Conservation (phyloP, 2,113 vertebrate species). For the Lepisosteus oculatus region DNA sequence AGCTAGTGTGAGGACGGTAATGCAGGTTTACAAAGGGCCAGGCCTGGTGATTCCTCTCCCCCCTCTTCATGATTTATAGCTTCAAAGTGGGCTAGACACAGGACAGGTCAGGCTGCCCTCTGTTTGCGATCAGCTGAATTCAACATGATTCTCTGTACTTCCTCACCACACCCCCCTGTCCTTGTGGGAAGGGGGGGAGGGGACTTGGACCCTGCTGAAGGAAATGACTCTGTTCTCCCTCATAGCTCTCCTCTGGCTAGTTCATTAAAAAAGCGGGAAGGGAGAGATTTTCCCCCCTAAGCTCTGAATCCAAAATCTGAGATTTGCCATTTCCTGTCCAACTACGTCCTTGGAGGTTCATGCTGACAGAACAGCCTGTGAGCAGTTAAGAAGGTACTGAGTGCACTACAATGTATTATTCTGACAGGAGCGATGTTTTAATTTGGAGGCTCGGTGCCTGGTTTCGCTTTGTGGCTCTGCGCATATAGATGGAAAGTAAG, state of each 20-base stretch:
- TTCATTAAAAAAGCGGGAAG: conserved; percentile 49
- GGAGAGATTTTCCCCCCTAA: conserved; percentile 22
- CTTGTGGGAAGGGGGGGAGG: conserved; percentile 33
- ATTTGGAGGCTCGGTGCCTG: no score
- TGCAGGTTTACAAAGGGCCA: conserved; percentile 53
- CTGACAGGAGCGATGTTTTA: no score
- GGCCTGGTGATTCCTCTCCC: conserved; percentile 64
- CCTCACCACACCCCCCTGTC: conserved; percentile 33
- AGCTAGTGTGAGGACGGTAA: conserved; percentile 7
- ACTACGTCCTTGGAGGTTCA: conserved; percentile 46
- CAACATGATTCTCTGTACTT: neutral
- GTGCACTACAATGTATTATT: no score
- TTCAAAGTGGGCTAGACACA: conserved; percentile 20
- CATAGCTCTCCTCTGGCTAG: conserved; percentile 40
- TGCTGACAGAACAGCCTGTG: neutral
- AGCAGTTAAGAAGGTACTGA: no score
- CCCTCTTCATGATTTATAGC: conserved; percentile 30
- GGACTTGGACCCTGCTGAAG: conserved; percentile 66
- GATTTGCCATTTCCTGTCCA: conserved; percentile 49
- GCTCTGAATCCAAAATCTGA: conserved; percentile 52
- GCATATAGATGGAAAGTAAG: no score
- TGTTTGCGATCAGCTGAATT: no score
- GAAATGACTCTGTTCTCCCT: conserved; percentile 21
- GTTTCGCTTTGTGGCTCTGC: no score
- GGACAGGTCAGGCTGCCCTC: conserved; percentile 3